Evolutionary conservation across 2,888 invertebrate genomes (phyloP).

Genomic region (Cheilosia variabilis): DNA sequence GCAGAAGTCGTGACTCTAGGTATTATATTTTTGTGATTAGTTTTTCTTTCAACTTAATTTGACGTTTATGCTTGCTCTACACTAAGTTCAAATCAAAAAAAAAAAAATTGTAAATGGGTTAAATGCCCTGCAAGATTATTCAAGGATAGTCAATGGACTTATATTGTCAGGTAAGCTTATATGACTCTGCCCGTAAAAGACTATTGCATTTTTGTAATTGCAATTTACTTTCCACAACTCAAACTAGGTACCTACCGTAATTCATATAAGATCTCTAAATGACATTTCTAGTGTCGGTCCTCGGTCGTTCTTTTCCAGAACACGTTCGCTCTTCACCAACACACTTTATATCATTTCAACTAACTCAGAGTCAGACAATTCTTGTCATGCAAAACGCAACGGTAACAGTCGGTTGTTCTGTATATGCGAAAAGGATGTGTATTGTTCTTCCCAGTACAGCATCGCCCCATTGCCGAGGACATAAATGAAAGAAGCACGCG

Average conservation of each 20-base stretch:
- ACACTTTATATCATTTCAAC: slow-evolving; percentile 25
- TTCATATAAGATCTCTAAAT: slow-evolving; percentile 2
- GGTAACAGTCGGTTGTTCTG: slow-evolving; percentile 48
- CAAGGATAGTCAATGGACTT: no score
- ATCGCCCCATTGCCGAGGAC: slow-evolving; percentile 25
- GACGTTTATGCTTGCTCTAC: no score
- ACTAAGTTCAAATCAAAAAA: no score
- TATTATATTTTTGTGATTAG: no score
- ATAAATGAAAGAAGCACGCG: slow-evolving; percentile 73
- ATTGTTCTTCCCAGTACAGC: slow-evolving; percentile 36
- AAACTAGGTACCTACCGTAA: slow-evolving; percentile 3
- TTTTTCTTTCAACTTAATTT: no score
- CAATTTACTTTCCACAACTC: slow-evolving; percentile 7
- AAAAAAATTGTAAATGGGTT: no score
- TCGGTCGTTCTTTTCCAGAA: slow-evolving; percentile 1
- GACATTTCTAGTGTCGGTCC: slow-evolving; percentile 5
- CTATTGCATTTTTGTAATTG: background rate
- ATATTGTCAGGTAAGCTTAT: background rate
- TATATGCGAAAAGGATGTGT: slow-evolving; percentile 34
- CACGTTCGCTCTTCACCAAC: slow-evolving; percentile 2
- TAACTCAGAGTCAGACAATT: slow-evolving; percentile 11
- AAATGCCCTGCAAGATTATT: no score
- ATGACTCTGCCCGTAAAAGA: background rate
- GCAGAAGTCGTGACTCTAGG: no score
- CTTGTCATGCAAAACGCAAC: slow-evolving; percentile 35